A percentile compares a stretch with the other conserved stretches of the same genome.
Conservation (phyloP, 2,888 invertebrate genomes). For the Himalopsyche tibetana region DNA sequence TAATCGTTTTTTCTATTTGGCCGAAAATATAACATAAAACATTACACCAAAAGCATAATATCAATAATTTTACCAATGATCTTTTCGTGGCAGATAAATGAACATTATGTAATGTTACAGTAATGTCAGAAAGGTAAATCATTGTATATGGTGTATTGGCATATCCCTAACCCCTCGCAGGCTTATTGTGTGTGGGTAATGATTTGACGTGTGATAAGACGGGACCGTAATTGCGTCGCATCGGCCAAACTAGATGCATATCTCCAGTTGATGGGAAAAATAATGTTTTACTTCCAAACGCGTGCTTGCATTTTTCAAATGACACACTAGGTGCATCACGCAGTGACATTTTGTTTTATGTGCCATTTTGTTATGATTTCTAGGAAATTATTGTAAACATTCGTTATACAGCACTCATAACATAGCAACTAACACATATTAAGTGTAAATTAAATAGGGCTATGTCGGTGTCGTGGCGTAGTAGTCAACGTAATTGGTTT, state of each 20-base stretch:
- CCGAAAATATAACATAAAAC: too few relatives aligned
- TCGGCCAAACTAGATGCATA: conserved; percentile 44
- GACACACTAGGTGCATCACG: conserved; percentile 9
- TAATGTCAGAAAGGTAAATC: too few relatives aligned
- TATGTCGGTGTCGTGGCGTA: too few relatives aligned
- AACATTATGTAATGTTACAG: too few relatives aligned
- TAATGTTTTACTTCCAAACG: conserved; percentile 43
- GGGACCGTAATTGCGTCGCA: conserved; percentile 49
- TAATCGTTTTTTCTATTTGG: too few relatives aligned
- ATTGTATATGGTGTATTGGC: background rate
- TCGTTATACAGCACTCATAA: background rate
- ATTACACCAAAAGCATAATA: too few relatives aligned
- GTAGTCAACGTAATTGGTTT: too few relatives aligned
- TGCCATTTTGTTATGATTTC: conserved; percentile 4
- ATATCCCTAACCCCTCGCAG: background rate
- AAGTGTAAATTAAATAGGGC: too few relatives aligned
- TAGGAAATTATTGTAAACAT: conserved; percentile 19
- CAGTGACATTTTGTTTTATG: conserved; percentile 8
- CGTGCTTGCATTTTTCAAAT: conserved; percentile 15
- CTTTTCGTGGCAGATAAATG: too few relatives aligned
- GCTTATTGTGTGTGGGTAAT: conserved; percentile 37
- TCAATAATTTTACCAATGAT: too few relatives aligned
- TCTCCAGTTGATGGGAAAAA: conserved; percentile 50
- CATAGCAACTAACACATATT: too few relatives aligned
- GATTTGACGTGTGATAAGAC: conserved; percentile 56